Percentiles rank a stretch among this genome's conserved stretches.
phyloP scores from a whole-genome alignment of 2,797 vertebrate genomes.

The Bovichtus variegatus region DNA sequence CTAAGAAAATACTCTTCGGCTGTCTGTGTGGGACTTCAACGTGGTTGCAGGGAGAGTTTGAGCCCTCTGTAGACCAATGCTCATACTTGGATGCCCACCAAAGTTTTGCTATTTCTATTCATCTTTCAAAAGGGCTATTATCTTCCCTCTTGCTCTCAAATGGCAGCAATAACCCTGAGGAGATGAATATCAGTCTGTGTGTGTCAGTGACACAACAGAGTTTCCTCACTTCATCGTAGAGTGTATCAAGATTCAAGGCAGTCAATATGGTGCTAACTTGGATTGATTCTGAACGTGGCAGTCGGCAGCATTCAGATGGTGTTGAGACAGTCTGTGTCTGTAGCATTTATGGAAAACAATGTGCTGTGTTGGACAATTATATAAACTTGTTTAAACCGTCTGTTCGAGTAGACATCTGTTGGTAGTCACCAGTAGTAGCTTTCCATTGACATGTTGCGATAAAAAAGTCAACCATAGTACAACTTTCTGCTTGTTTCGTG shows the following conservation, averaged over 20 bases:
- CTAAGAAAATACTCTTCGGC: not conserved
- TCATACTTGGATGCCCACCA: conserved; percentile 51
- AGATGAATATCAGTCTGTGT: conserved; percentile 43
- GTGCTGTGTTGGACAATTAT: conserved; percentile 41
- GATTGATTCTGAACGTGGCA: conserved; percentile 51
- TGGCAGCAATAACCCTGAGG: conserved; percentile 34
- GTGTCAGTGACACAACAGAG: conserved; percentile 47
- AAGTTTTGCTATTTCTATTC: conserved; percentile 63
- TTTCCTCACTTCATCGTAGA: conserved; percentile 54
- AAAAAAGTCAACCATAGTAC: not conserved
- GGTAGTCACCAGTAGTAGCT: not conserved
- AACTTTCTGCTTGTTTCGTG: not conserved
- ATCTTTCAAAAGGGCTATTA: conserved; percentile 48
- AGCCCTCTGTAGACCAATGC: conserved; percentile 36
- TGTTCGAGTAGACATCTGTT: conserved; percentile 18
- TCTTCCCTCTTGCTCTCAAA: conserved; percentile 36
- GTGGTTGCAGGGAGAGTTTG: conserved; percentile 18
- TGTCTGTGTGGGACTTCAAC: conserved; percentile 26
- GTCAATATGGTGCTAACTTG: conserved; percentile 61
- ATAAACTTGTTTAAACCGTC: conserved; percentile 32
- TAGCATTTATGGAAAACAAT: conserved; percentile 38
- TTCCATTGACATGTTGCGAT: not conserved
- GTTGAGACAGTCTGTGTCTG: conserved; percentile 39
- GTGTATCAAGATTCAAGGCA: conserved; percentile 54
- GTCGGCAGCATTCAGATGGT: conserved; percentile 45